A percentile compares a stretch with the other conserved stretches of the same genome.
Evolutionary conservation across 2,888 invertebrate species (phyloP).

Genomic region (Caenorhabditis virilis): DNA sequence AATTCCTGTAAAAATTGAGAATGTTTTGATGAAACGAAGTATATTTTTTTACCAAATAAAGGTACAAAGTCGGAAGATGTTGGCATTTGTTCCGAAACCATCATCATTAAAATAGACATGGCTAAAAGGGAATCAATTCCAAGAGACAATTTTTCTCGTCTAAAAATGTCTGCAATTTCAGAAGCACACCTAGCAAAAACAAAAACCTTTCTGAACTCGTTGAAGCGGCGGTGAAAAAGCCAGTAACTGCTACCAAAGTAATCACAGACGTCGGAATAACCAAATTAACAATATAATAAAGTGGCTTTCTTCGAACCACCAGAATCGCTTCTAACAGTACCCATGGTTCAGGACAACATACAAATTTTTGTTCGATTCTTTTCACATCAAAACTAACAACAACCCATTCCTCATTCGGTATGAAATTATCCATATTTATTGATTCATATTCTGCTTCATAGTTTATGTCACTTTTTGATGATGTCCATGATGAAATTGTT

Average conservation of each 20-base stretch:
- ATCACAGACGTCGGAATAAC: slow-evolving; percentile 71
- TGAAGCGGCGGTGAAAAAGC: slow-evolving; percentile 71
- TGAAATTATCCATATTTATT: slow-evolving; percentile 66
- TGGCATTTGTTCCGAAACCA: slow-evolving; percentile 72
- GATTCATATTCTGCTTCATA: slow-evolving; percentile 58
- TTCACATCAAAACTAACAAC: slow-evolving; percentile 62
- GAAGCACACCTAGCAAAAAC: too few relatives aligned
- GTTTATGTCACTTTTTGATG: slow-evolving; percentile 63
- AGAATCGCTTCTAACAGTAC: slow-evolving; percentile 63
- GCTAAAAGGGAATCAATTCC: slow-evolving; percentile 69
- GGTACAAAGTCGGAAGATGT: slow-evolving; percentile 69
- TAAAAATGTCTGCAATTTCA: too few relatives aligned
- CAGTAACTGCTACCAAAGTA: slow-evolving; percentile 69
- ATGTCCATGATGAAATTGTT: slow-evolving; percentile 66
- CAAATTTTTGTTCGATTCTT: slow-evolving; percentile 64
- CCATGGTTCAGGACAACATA: slow-evolving; percentile 68
- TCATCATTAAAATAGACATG: slow-evolving; percentile 72
- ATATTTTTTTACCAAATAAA: slow-evolving; percentile 48
- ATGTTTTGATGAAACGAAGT: not conserved
- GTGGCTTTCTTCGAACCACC: slow-evolving; percentile 63
- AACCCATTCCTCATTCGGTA: slow-evolving; percentile 67
- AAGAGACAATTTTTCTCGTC: slow-evolving; percentile 63
- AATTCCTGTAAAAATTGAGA: slow-evolving; percentile 32
- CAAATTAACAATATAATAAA: slow-evolving; percentile 61
- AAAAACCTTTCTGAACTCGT: slow-evolving; percentile 68